Conservation (phyloP, 2,113 vertebrate genomes). For the Strigops habroptila region DNA sequence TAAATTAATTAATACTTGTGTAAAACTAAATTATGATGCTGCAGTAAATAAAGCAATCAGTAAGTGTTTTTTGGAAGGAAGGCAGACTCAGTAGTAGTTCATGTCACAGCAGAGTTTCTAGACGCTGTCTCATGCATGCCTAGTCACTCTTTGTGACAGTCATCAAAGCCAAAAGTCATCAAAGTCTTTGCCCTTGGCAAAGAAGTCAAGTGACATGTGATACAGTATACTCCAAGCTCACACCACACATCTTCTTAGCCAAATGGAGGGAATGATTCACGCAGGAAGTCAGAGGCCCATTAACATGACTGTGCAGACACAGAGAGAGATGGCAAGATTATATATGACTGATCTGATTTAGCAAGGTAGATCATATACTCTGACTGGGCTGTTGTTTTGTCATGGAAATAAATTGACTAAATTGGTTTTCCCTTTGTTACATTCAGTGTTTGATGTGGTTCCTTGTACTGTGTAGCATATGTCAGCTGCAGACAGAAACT, state of each 20-base stretch:
- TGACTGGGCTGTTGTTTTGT: not conserved
- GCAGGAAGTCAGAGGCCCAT: accelerated
- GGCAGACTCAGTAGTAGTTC: not conserved
- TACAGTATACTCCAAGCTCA: not conserved
- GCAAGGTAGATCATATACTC: not conserved
- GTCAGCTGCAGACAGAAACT: not conserved
- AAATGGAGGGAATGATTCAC: not conserved
- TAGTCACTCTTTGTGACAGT: not conserved
- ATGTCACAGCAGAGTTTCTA: not conserved
- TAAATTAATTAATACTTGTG: not conserved
- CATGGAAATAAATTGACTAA: not conserved
- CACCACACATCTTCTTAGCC: not conserved
- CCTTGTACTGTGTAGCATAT: not conserved
- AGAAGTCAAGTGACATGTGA: not conserved
- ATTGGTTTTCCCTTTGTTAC: not conserved
- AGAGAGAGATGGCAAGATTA: not conserved
- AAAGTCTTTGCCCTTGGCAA: not conserved
- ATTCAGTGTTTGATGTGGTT: not conserved
- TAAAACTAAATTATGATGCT: not conserved
- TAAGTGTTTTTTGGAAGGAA: not conserved
- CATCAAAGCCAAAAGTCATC: not conserved
- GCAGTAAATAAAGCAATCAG: not conserved
- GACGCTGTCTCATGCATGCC: not conserved
- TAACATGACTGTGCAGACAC: not conserved
- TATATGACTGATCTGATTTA: not conserved